A percentile compares a stretch with the other conserved stretches of the same genome.
phyloP scores from a whole-genome alignment of 2,888 invertebrate species.

The Acleris literana region DNA sequence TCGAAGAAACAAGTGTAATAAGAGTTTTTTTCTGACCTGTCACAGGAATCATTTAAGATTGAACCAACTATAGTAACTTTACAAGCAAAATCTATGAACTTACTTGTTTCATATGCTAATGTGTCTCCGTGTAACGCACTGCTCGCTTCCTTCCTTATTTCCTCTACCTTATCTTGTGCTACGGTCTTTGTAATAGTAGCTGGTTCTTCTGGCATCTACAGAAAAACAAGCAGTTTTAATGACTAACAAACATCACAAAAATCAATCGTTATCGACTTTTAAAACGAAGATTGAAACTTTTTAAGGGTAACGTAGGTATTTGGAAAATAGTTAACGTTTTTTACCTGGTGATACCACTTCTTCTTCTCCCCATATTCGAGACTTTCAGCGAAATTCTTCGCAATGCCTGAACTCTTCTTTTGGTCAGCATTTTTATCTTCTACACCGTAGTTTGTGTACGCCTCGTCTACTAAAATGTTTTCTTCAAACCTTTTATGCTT shows the following conservation, averaged over 20 bases:
- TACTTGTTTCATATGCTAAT: slow-evolving; percentile 85
- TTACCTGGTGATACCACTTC: slow-evolving; percentile 87
- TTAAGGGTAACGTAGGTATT: not conserved
- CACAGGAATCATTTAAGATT: no score
- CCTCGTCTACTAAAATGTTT: slow-evolving; percentile 77
- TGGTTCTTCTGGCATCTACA: slow-evolving; percentile 80
- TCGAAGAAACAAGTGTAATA: no score
- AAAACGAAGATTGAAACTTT: not conserved
- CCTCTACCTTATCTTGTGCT: slow-evolving; percentile 81
- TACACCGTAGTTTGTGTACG: slow-evolving; percentile 73
- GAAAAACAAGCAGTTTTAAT: slow-evolving; percentile 27
- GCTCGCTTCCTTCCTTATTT: slow-evolving; percentile 86
- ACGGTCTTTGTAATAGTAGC: slow-evolving; percentile 60
- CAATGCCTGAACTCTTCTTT: slow-evolving; percentile 74
- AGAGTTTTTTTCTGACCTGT: no score
- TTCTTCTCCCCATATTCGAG: slow-evolving; percentile 79
- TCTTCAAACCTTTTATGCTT: slow-evolving; percentile 81
- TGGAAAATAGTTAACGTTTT: slow-evolving; percentile 10
- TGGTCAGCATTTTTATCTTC: slow-evolving; percentile 74
- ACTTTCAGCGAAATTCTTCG: slow-evolving; percentile 76
- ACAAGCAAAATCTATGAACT: slow-evolving; percentile 44
- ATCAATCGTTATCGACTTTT: not conserved
- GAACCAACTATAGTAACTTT: no score
- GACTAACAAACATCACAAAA: no score
- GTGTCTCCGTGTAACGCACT: slow-evolving; percentile 86